phyloP scores from a whole-genome alignment of 2,113 vertebrate species.

The Tragulus kanchil region DNA sequence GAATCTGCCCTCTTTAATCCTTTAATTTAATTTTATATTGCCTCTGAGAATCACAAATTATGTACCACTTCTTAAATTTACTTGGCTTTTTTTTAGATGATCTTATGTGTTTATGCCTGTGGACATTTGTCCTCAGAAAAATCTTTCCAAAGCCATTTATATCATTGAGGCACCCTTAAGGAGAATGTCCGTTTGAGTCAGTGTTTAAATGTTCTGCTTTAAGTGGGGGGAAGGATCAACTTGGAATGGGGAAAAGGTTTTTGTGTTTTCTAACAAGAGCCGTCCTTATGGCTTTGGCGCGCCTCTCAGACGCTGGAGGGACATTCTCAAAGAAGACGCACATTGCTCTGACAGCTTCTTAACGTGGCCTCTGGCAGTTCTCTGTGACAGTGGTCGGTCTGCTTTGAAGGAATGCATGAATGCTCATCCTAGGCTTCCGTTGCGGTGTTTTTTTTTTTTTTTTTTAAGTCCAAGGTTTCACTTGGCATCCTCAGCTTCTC shows the following conservation, averaged over 20 bases:
- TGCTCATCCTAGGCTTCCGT: neutral
- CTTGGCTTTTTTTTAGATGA: slow-evolving; percentile 50
- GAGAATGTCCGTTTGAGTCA: neutral
- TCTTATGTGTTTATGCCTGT: slow-evolving; percentile 1
- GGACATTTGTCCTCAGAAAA: neutral
- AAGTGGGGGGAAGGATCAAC: neutral
- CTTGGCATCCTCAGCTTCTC: neutral
- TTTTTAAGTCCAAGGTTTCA: slow-evolving; percentile 57
- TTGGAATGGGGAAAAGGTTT: neutral
- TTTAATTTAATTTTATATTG: neutral
- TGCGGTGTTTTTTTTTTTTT: neutral
- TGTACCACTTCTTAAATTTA: slow-evolving; percentile 20
- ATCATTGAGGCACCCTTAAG: slow-evolving; percentile 4
- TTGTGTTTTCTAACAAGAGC: neutral
- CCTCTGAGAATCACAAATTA: neutral
- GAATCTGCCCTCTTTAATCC: neutral
- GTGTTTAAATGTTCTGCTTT: slow-evolving; percentile 1
- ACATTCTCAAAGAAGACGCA: slow-evolving; percentile 54
- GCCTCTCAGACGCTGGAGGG: slow-evolving; percentile 64
- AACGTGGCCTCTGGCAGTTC: slow-evolving; percentile 64
- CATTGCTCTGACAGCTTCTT: slow-evolving; percentile 66
- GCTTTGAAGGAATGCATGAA: neutral
- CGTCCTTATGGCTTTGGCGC: neutral
- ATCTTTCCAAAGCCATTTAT: neutral
- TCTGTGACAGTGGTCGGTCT: neutral